phyloP scores from a whole-genome alignment of 2,113 vertebrate genomes.

The Sebastes schlegelii region DNA sequence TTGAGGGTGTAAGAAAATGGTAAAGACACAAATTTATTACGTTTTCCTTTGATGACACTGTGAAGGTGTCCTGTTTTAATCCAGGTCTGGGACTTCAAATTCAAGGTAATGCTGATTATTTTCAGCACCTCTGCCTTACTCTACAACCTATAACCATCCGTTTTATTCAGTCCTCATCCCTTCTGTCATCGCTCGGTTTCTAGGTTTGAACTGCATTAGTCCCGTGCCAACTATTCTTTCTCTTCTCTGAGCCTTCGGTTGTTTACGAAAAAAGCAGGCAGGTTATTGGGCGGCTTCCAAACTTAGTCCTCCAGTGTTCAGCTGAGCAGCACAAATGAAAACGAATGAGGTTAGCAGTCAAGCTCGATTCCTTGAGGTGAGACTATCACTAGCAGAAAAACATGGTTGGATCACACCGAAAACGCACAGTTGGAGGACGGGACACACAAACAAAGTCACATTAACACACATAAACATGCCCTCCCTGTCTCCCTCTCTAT shows the following conservation, averaged over 20 bases:
- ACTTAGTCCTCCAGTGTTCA: slow-evolving; percentile 62
- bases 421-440: slow-evolving; percentile 27
- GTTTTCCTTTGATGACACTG: slow-evolving; percentile 28
- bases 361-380: slow-evolving; percentile 62
- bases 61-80: slow-evolving; percentile 25
- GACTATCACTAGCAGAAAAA: slow-evolving; percentile 56
- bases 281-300: slow-evolving; percentile 57
- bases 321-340: slow-evolving; percentile 71
- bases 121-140: slow-evolving; percentile 24
- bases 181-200: slow-evolving; percentile 31
- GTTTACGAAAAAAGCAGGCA: slow-evolving; percentile 68
- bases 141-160: not conserved
- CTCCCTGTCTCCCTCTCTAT: not conserved
- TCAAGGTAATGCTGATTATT: slow-evolving; percentile 13
- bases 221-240: slow-evolving; percentile 54
- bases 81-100: not conserved
- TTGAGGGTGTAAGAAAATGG: slow-evolving; percentile 29
- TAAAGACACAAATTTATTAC: slow-evolving; percentile 34
- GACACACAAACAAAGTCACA: slow-evolving; percentile 4
- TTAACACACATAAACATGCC: not conserved
- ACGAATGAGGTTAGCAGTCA: slow-evolving; percentile 55
- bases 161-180: slow-evolving; percentile 10
- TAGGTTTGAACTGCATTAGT: slow-evolving; percentile 45
- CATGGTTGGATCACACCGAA: slow-evolving; percentile 11
- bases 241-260: slow-evolving; percentile 59